Evolutionary conservation across 2,797 vertebrate species (phyloP).

Genomic region (Adrianichthys oophorus): DNA sequence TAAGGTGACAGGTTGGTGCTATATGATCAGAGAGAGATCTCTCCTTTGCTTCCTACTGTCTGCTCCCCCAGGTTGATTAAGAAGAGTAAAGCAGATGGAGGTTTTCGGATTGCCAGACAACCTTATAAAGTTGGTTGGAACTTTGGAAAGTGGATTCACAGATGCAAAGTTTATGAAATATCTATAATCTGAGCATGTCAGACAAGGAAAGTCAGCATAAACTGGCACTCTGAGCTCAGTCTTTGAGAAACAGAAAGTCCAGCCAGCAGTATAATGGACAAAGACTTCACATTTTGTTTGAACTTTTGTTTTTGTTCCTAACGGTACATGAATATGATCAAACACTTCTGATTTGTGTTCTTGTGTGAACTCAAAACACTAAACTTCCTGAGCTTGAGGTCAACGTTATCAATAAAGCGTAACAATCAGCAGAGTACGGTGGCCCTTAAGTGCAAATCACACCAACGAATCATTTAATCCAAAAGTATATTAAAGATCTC

Average conservation of each 20-base stretch:
- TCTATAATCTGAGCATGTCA: constrained; percentile 32
- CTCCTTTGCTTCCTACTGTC: constrained; percentile 35
- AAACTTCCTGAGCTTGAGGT: no score
- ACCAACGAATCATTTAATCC: no score
- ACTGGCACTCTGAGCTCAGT: constrained; percentile 9
- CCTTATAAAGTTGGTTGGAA: constrained; percentile 53
- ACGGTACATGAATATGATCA: no score
- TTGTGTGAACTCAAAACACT: no score
- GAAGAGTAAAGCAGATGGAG: constrained; percentile 86
- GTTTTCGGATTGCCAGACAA: constrained; percentile 86
- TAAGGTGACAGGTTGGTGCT: constrained; percentile 34
- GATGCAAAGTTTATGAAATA: constrained; percentile 42
- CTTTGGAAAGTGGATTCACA: constrained; percentile 47
- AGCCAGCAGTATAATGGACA: no score
- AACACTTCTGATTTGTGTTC: no score
- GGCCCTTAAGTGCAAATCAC: no score
- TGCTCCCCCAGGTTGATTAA: constrained; percentile 81
- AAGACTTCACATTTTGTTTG: no score
- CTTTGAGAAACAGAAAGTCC: constrained; percentile 4
- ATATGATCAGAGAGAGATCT: constrained; percentile 39
- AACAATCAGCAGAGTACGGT: no score
- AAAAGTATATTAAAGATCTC: no score
- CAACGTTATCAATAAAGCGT: no score
- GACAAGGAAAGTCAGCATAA: constrained; percentile 20
- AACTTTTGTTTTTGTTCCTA: no score